Evolutionary conservation across 2,888 invertebrate species (phyloP).

Genomic region (Cenopis cana): DNA sequence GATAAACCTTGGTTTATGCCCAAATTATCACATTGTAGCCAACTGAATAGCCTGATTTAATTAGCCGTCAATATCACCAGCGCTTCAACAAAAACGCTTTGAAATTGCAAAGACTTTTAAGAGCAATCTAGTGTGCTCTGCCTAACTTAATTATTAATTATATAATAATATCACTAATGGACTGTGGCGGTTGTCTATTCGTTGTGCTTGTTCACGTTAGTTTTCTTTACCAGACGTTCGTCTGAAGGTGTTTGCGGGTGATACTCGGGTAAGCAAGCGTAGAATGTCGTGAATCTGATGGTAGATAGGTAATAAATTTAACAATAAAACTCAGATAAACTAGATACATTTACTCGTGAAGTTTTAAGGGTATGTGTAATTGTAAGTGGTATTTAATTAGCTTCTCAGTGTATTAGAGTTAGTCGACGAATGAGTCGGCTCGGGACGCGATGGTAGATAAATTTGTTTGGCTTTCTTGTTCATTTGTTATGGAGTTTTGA

Average conservation of each 20-base stretch:
- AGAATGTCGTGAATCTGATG: conserved; percentile 68
- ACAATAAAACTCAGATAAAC: conserved; percentile 72
- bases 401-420: conserved; percentile 85
- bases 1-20: background rate
- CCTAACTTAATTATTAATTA: background rate
- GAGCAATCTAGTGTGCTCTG: background rate
- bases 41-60: too few species aligned
- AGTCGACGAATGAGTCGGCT: conserved; percentile 84
- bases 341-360: conserved; percentile 68
- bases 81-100: background rate
- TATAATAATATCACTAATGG: conserved; percentile 7
- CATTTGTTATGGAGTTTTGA: background rate
- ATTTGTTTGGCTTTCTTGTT: conserved; percentile 62
- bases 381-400: conserved; percentile 76
- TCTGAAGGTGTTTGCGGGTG: conserved; percentile 69
- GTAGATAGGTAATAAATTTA: conserved; percentile 80
- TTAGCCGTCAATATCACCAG: too few species aligned
- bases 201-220: conserved; percentile 31
- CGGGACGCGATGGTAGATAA: conserved; percentile 78
- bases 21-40: background rate
- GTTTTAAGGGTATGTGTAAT: conserved; percentile 68
- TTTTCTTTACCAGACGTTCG: conserved; percentile 46
- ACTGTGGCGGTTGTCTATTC: conserved; percentile 23
- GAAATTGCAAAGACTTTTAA: background rate
- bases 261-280: conserved; percentile 78